Base-by-base conservation (phyloP, 2,888 invertebrate genomes). In the Minunthozetes semirufus region DNA sequence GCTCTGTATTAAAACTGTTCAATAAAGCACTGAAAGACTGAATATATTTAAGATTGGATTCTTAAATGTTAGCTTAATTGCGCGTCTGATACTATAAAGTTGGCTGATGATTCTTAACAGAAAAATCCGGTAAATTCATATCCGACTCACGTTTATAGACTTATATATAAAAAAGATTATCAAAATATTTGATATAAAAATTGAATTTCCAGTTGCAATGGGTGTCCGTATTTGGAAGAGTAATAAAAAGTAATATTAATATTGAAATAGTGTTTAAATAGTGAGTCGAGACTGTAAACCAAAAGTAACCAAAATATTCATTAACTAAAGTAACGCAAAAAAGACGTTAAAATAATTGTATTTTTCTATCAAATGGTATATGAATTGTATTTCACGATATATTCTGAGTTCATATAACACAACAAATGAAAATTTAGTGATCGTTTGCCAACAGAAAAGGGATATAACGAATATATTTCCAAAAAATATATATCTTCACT, bases 261-360 rank as follows among this genome's bases (percentile, higher is more conserved):
- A 70, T 70, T 70, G 3, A 4, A 70, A 70, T 70, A 48, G 70
- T n/a, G 19, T 46, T 70, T 48, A 48, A 27, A 63, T 63, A 68
- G 42, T 68, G 68, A 68, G 19, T 68, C n/a, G 42, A 15, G 15
- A 68, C 42, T 46, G 46, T 5, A 13, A 42, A 42, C 13, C 11
- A 42, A 42, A 42, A 1, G 42, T 13, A 42, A 42, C 42, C 42
- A 42, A 42, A 42, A 33, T 38, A 27, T 66, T 66, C 70, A 70
- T 70, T 70, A 48, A 42, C 17, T 70, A 70, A 70, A 25, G 70
- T 48, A 48, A 70, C 70, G 42, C 46, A 48, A 70, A 70, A 70
- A 70, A 70, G 70, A 70, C 70, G 42, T 46, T 46, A 70, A 70
- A 42, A 48, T 70, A 70, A 70, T 70, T 70, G 70, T 63, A 19